phyloP scores from a whole-genome alignment of 2,888 invertebrate genomes.

The Rhimphoctona megacephalus region DNA sequence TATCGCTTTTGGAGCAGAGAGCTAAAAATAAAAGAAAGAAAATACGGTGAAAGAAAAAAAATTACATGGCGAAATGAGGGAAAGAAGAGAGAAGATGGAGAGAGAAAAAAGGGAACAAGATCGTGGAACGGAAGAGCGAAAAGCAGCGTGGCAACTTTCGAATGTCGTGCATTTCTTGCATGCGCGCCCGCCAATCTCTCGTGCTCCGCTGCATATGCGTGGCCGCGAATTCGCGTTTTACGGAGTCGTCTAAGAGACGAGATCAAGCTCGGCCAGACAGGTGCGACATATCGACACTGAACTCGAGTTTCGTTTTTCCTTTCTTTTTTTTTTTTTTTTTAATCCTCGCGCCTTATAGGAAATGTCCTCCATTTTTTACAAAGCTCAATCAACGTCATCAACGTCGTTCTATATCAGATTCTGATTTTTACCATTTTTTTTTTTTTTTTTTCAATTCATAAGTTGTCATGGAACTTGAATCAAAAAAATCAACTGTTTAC shows the following conservation, averaged over 20 bases:
- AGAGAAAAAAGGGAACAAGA: slow-evolving; percentile 31
- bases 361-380: slow-evolving; percentile 1
- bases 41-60: slow-evolving; percentile 8
- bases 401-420: background rate
- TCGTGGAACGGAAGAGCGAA: slow-evolving; percentile 64
- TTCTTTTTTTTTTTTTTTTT: slow-evolving; percentile 7
- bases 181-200: slow-evolving; percentile 14
- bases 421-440: background rate
- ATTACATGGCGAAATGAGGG: background rate
- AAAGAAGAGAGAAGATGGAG: background rate
- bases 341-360: background rate
- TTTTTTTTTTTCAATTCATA: background rate
- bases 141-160: slow-evolving; percentile 74
- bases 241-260: slow-evolving; percentile 13
- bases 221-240: slow-evolving; percentile 54
- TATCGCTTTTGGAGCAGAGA: slow-evolving; percentile 32
- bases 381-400: background rate
- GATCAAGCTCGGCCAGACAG: slow-evolving; percentile 53
- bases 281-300: slow-evolving; percentile 44
- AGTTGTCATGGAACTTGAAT: background rate
- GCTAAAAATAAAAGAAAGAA: slow-evolving; percentile 17
- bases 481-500: background rate
- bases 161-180: slow-evolving; percentile 67
- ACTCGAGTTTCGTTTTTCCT: slow-evolving; percentile 24
- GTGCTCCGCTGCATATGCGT: slow-evolving; percentile 28